Conservation (phyloP, 2,797 vertebrate genomes). For the Pitangus sulphuratus region DNA sequence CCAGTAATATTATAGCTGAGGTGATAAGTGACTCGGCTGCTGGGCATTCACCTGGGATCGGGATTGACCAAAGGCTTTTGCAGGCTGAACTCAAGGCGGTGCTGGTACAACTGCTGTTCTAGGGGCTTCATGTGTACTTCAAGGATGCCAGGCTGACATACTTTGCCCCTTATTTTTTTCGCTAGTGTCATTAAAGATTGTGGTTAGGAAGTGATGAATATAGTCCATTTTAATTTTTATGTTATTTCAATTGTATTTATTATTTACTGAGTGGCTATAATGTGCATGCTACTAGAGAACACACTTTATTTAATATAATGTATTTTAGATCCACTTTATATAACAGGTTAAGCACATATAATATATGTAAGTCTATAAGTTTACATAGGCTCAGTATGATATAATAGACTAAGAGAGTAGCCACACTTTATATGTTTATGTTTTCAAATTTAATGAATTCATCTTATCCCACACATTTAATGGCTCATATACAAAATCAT, state of each 20-base stretch:
- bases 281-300: not conserved
- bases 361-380: not conserved
- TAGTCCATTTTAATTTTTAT: not conserved
- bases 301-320: not conserved
- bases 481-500: constrained; percentile 32
- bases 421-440: not conserved
- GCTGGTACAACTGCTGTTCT: not conserved
- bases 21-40: not conserved
- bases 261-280: constrained; percentile 24
- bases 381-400: not conserved
- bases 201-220: not conserved
- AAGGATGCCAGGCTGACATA: not conserved
- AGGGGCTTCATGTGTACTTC: not conserved
- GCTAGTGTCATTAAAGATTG: not conserved
- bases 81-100: not conserved
- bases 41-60: not conserved
- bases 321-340: constrained; percentile 31
- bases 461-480: not conserved
- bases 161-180: not conserved
- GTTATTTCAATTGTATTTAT: not conserved
- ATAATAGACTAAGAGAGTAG: not conserved
- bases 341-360: not conserved
- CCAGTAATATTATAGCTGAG: not conserved
- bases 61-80: not conserved
- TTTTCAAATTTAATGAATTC: constrained; percentile 51